These are phyloP conservation scores for Capromys pilorides DNA, from an alignment of 2,797 vertebrate species.

Conservation along the genomic window DNA sequence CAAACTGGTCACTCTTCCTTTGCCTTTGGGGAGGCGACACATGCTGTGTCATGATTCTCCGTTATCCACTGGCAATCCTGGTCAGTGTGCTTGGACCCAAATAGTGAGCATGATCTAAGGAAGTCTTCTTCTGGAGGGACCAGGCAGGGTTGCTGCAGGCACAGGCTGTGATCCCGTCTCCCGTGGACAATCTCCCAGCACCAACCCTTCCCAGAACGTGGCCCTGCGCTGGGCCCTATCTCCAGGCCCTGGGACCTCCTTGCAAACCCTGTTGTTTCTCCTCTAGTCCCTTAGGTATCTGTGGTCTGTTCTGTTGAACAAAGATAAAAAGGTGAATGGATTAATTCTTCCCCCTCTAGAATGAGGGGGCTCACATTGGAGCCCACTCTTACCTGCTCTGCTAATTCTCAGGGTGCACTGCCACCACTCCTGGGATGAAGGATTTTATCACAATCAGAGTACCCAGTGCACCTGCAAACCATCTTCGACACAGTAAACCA, in stretches of 20 bases:
- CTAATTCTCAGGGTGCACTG: not conserved
- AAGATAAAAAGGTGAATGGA: not conserved
- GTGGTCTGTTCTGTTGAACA: not conserved
- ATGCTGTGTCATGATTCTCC: not conserved
- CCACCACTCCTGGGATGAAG: not conserved
- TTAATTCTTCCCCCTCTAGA: not conserved
- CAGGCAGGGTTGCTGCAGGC: not conserved
- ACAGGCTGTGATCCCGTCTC: not conserved
- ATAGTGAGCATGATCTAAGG: not conserved
- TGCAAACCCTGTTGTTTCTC: not conserved
- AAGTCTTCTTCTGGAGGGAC: not conserved
- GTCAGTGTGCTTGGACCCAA: not conserved
- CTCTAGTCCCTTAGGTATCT: not conserved
- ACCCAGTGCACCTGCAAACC: not conserved
- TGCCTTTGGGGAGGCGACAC: not conserved
- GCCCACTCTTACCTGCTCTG: not conserved
- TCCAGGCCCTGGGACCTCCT: not conserved
- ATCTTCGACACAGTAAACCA: not conserved
- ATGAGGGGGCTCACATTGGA: too few species aligned
- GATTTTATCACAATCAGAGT: not conserved
- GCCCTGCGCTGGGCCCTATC: not conserved
- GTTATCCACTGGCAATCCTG: not conserved
- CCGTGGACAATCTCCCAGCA: not conserved
- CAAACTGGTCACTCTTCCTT: not conserved
- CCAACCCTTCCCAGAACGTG: not conserved